Conservation (phyloP, 30 jellyfish, hydroid and myxozoan genomes). For the Hydractinia echinata region DNA sequence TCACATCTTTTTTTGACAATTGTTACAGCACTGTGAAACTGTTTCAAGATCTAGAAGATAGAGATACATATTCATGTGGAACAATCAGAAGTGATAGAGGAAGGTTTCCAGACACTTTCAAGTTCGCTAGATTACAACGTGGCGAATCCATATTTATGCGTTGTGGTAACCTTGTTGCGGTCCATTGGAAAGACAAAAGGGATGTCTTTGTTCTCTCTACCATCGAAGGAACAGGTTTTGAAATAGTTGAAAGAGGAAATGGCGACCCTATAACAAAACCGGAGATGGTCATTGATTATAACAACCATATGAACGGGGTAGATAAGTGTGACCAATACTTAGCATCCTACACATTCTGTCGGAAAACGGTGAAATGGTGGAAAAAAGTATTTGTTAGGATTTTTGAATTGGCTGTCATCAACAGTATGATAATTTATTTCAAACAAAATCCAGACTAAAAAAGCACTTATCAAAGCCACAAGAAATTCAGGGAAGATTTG, state of each 20-base stretch:
- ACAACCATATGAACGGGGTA: neutral
- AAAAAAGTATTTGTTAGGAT: slow-evolving; percentile 15
- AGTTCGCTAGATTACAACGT: neutral
- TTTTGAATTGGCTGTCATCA: slow-evolving; percentile 26
- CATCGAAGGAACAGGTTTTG: neutral
- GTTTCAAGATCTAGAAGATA: slow-evolving; percentile 27
- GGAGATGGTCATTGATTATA: neutral
- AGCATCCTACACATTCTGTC: neutral
- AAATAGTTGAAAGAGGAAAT: neutral
- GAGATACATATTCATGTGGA: slow-evolving; percentile 41
- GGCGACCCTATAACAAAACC: neutral
- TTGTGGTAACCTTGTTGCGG: slow-evolving; percentile 26
- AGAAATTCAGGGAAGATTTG: slow-evolving; percentile 11
- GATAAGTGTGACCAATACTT: slow-evolving; percentile 4
- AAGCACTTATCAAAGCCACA: slow-evolving; percentile 7
- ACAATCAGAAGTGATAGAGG: slow-evolving; percentile 28
- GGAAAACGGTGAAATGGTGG: slow-evolving; percentile 33
- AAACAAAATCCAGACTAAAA: slow-evolving; percentile 25
- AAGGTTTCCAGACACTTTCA: slow-evolving; percentile 31
- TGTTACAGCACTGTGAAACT: slow-evolving; percentile 21
- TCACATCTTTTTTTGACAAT: slow-evolving; percentile 33
- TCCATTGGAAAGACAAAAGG: slow-evolving; percentile 37
- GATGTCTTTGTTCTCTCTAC: slow-evolving; percentile 21
- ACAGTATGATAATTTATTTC: slow-evolving; percentile 32
- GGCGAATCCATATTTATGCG: slow-evolving; percentile 22